Evolutionary conservation across 2,113 vertebrate genomes (phyloP), one percentile per base, ranked within the genome.

Genomic region (Nesoenas mayeri): DNA sequence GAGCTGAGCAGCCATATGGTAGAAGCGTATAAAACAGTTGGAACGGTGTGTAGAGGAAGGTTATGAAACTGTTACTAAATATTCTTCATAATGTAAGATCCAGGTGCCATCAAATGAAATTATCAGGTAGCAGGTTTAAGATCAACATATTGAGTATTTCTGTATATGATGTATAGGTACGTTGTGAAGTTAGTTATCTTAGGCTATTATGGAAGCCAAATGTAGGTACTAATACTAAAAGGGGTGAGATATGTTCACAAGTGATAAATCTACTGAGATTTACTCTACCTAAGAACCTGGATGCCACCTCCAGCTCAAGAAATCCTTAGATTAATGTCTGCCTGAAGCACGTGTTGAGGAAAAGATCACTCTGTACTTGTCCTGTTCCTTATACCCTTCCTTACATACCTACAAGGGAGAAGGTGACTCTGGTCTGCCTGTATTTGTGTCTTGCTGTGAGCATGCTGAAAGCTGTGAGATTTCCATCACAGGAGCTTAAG

Each of bases 391-490:
- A 53, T 29, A 36, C 20, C 20, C 54, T 86, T 74, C 62, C 34
- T 60, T 60, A 38, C 0, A 0, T 22, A 22, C 15, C 29, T 60
- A 22, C 71, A 79, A 1, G 10, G 32, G 28, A 79, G 32, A 42
- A 53, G 64, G 47, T 74, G 40, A 34, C 54, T 78, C 81, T 58
- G 17, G 22, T n/a, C 69, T 78, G 34, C 54, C 26, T 64, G 0
- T 47, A 9, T 58, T 36, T 73, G n/a, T 57, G 8, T 58, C 36
- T 67, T 58, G 79, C 84, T 85, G 40, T 64, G 62, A 73, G 22
- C 15, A 11, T 16, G 26, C 74, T 3, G 5, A 50, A 92, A 42
- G 51, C 60, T 74, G 38, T 34, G 53, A 79, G 32, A n/a, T 83
- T 92, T 69, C 48, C 29, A 64, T 72, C 32, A 31, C 12, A 60